Evolutionary conservation across 2,797 vertebrate species (phyloP).

Genomic region (Hemitrygon akajei): DNA sequence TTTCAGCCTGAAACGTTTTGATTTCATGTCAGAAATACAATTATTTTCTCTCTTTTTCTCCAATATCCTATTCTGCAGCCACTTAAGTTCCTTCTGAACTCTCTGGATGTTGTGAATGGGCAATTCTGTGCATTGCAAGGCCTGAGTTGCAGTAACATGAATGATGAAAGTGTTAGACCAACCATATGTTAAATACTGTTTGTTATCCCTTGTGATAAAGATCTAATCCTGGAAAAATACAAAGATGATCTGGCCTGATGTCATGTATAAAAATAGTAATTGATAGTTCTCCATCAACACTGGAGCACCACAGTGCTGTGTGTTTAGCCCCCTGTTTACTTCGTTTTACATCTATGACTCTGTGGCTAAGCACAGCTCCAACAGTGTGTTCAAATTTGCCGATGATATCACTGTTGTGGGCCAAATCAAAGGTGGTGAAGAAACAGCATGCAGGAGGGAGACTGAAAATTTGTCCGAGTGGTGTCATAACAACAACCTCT

Average conservation of each 20-base stretch:
- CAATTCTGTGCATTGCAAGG: neutral
- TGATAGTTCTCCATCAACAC: neutral
- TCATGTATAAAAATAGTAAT: neutral
- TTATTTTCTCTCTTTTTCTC: neutral
- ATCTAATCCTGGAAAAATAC: conserved; percentile 4
- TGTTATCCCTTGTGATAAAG: neutral
- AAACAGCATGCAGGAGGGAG: too few relatives aligned
- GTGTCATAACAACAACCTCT: too few relatives aligned
- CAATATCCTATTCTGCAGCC: neutral
- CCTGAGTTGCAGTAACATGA: neutral
- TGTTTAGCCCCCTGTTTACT: too few relatives aligned
- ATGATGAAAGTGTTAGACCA: neutral
- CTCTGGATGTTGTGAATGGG: neutral
- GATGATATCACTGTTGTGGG: too few relatives aligned
- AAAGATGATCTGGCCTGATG: neutral
- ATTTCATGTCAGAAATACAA: neutral
- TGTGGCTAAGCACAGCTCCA: too few relatives aligned
- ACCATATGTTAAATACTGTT: neutral
- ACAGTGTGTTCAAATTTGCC: too few relatives aligned
- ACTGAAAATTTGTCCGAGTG: too few relatives aligned
- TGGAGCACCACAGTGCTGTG: too few relatives aligned
- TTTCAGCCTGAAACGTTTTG: neutral
- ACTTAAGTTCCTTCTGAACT: neutral
- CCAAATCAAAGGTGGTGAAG: too few relatives aligned
- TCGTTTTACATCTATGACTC: too few relatives aligned